Evolutionary conservation across 2,888 invertebrate genomes (phyloP).

Genomic region (Dysmachus trigonus): DNA sequence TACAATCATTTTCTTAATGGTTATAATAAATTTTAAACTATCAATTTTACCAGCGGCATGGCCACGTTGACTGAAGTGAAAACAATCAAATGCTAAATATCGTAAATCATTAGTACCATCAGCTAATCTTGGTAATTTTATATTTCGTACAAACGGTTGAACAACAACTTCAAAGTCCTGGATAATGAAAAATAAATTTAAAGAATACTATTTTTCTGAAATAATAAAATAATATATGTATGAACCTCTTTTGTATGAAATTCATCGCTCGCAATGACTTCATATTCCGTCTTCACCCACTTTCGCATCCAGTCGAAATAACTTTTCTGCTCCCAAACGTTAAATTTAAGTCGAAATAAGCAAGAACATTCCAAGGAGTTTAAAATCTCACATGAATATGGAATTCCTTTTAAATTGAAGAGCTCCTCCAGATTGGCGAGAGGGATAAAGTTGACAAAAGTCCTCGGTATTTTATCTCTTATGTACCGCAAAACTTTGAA

Average conservation of each 20-base stretch:
- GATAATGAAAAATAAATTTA: too few species aligned
- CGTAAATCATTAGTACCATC: slow-evolving; percentile 66
- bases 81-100: slow-evolving; percentile 70
- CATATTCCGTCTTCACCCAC: slow-evolving; percentile 68
- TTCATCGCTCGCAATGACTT: slow-evolving; percentile 64
- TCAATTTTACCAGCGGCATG: slow-evolving; percentile 67
- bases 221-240: too few species aligned
- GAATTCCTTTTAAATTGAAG: slow-evolving; percentile 58
- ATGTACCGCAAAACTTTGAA: slow-evolving; percentile 64
- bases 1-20: background rate
- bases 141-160: slow-evolving; percentile 66
- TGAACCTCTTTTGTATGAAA: slow-evolving; percentile 60
- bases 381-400: slow-evolving; percentile 62
- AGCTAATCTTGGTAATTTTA: slow-evolving; percentile 61
- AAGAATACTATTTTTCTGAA: background rate
- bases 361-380: slow-evolving; percentile 69
- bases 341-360: slow-evolving; percentile 54
- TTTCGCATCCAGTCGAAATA: slow-evolving; percentile 66
- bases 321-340: too few species aligned
- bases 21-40: background rate
- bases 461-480: slow-evolving; percentile 69
- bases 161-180: slow-evolving; percentile 70
- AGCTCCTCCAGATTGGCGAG: slow-evolving; percentile 67
- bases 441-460: slow-evolving; percentile 69
- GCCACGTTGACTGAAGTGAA: slow-evolving; percentile 71